Evolutionary conservation across 2,888 invertebrate species (phyloP).

Genomic region (Macrophya alboannulata): DNA sequence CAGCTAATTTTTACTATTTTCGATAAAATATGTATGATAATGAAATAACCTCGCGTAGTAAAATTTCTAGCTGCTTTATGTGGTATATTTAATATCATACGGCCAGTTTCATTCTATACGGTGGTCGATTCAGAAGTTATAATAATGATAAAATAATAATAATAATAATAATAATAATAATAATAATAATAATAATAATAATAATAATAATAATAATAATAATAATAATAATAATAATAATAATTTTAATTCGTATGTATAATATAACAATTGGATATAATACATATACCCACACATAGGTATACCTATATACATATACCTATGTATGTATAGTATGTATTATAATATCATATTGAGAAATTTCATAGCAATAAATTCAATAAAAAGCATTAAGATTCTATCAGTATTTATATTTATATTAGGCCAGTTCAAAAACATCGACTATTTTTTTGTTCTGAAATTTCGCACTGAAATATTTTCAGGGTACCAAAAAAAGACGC

Average conservation of each 20-base stretch:
- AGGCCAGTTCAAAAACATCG: no score
- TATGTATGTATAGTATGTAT: background rate
- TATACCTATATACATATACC: no score
- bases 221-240: constrained; percentile 24
- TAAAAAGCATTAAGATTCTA: constrained; percentile 7
- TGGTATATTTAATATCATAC: constrained; percentile 66
- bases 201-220: no score
- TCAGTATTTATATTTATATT: no score
- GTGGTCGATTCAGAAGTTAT: background rate
- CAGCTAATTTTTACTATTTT: constrained; percentile 74
- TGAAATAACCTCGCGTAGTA: constrained; percentile 65
- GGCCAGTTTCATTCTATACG: constrained; percentile 18
- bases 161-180: constrained; percentile 31
- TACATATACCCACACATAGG: no score
- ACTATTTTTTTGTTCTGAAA: no score
- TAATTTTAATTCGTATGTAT: no score
- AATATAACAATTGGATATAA: no score
- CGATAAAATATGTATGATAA: constrained; percentile 62
- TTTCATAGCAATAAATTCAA: constrained; percentile 30
- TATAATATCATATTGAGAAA: constrained; percentile 4
- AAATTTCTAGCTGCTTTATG: constrained; percentile 70
- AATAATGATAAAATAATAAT: constrained; percentile 41
- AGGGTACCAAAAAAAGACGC: no score
- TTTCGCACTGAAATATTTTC: no score
- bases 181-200: no score